These are phyloP conservation scores for Villa cingulata DNA, from an alignment of 2,888 invertebrate genomes.

Conservation along the genomic window DNA sequence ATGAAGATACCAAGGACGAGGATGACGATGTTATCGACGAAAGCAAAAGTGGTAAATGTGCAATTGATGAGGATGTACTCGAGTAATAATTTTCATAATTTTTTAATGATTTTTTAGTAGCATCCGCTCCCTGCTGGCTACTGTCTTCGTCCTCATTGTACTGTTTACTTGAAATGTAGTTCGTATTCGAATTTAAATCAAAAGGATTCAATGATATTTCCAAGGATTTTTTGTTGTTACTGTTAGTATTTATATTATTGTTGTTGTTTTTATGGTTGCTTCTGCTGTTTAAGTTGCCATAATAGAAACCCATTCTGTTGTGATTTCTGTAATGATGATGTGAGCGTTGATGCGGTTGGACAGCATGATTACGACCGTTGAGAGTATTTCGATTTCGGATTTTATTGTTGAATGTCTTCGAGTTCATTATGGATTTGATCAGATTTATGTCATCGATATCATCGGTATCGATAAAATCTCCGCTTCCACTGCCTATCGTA, in stretches of 20 bases:
- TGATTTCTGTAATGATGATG: too few relatives aligned
- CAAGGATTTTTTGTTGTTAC: background rate
- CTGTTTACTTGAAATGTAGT: background rate
- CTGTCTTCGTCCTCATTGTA: background rate
- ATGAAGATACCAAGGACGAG: background rate
- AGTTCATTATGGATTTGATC: background rate
- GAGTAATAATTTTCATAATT: background rate
- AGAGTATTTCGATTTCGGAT: too few relatives aligned
- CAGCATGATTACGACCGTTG: background rate
- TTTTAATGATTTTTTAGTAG: constrained; percentile 2
- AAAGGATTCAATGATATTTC: background rate
- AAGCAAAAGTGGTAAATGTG: background rate
- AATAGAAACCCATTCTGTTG: background rate
- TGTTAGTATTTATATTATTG: background rate
- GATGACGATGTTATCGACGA: background rate
- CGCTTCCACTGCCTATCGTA: constrained; percentile 18
- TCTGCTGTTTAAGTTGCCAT: background rate
- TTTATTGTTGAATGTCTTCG: background rate
- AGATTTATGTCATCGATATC: constrained; percentile 2
- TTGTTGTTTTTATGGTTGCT: background rate
- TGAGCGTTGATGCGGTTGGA: too few relatives aligned
- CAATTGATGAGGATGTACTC: background rate
- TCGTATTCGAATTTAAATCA: background rate
- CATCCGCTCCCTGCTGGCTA: background rate
- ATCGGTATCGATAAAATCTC: constrained; percentile 15